These are phyloP conservation scores for Brevimyrus niger DNA, from an alignment of 2,113 vertebrate genomes.

Conservation along the genomic window DNA sequence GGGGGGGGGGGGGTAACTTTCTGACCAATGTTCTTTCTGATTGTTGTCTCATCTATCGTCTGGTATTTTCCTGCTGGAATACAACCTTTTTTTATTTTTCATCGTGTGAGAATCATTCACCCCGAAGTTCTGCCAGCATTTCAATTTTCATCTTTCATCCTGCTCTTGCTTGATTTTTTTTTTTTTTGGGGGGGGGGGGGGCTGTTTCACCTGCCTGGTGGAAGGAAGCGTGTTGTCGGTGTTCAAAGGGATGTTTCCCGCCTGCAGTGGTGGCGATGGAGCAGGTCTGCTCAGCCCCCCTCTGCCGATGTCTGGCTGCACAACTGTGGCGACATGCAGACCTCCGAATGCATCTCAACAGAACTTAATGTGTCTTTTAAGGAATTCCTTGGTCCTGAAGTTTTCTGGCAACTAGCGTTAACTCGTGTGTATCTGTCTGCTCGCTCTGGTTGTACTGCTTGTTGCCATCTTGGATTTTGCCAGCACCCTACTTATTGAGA, in stretches of 20 bases:
- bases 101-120: neutral
- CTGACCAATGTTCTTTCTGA: neutral
- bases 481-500: neutral
- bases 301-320: neutral
- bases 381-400: neutral
- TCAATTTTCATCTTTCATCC: neutral
- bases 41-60: neutral
- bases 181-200: no score
- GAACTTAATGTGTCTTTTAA: neutral
- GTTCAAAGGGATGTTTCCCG: neutral
- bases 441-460: neutral
- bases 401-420: neutral
- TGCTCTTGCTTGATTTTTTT: neutral
- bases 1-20: neutral
- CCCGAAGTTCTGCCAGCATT: neutral
- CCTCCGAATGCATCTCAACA: neutral
- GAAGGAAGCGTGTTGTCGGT: neutral
- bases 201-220: neutral
- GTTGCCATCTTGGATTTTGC: neutral
- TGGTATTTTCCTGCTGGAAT: neutral
- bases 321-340: neutral
- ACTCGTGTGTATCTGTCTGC: neutral
- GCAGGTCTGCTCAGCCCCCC: neutral
- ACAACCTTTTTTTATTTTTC: neutral
- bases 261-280: neutral